Evolutionary conservation across 1,140 invertebrate genomes (phyloP).

Genomic region (Drosophila mayri): DNA sequence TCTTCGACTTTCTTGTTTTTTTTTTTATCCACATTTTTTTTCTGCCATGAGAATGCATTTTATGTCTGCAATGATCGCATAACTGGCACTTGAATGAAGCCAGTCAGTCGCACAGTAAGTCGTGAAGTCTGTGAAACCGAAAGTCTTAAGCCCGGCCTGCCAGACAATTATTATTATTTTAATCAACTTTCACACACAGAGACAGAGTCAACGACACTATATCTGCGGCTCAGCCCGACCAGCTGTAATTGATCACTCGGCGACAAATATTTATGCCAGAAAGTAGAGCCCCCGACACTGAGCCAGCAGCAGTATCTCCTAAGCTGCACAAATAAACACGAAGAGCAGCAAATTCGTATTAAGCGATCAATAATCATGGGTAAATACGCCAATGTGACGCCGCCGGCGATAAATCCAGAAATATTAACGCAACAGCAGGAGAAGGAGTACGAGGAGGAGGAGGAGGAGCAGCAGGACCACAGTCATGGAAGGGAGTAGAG

Average conservation of each 20-base stretch:
- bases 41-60: slow-evolving; percentile 43
- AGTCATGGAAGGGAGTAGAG: slow-evolving; percentile 4
- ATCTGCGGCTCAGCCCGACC: slow-evolving; percentile 6
- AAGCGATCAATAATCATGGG: slow-evolving; percentile 82
- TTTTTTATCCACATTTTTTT: slow-evolving; percentile 5
- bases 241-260: slow-evolving; percentile 67
- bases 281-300: slow-evolving; percentile 24
- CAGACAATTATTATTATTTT: slow-evolving; percentile 34
- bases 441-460: slow-evolving; percentile 5
- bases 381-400: slow-evolving; percentile 76
- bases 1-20: slow-evolving; percentile 42
- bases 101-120: slow-evolving; percentile 35
- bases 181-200: slow-evolving; percentile 52
- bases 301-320: slow-evolving; percentile 60
- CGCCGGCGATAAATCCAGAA: slow-evolving; percentile 66
- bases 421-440: slow-evolving; percentile 65
- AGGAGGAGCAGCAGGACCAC: slow-evolving; percentile 4
- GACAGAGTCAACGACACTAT: slow-evolving; percentile 39
- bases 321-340: slow-evolving; percentile 70
- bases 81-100: slow-evolving; percentile 42
- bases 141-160: slow-evolving; percentile 45
- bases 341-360: slow-evolving; percentile 66
- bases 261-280: slow-evolving; percentile 54
- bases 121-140: slow-evolving; percentile 34
- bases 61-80: slow-evolving; percentile 50